Evolutionary conservation across 2,113 vertebrate species (phyloP), one percentile per base, ranked within the genome.

Genomic region (Philantomba maxwellii): DNA sequence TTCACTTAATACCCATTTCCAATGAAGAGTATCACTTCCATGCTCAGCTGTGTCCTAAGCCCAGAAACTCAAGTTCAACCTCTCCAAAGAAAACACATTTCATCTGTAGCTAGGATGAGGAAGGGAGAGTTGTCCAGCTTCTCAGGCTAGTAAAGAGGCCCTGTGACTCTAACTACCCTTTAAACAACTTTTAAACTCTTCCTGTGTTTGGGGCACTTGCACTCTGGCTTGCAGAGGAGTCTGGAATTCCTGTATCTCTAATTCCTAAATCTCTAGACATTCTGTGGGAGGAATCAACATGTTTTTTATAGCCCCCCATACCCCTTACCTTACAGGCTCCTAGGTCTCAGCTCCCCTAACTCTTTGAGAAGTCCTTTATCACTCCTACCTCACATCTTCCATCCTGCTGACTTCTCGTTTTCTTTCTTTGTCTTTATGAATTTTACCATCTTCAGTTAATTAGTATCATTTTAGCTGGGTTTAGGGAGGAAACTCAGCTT

Each of bases 371-470:
- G 45, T 60, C 23, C 10, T 16, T 51, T 53, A 21, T 43, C 30
- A 53, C 26, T 30, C 43, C 78, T 66, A 26, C 2, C 2, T 57
- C 47, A 73, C 19, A 10, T 28, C 55, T 58, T 95, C 83, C 73
- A 49, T 75, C 53, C 66, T 39, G 7, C 8, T 39, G 30, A 82
- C 55, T 86, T 89, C 47, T 89, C 53, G 82, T 39, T 81, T 73
- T 85, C 14, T 87, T 73, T 89, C 28, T 89, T 92, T 94, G 39
- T 91, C 80, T 95, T 88, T 47, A 70, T 47, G 78, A 8, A 16
- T 89, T 94, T 96, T 85, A 49, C 73, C 26, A 14, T 66, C 49
- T 87, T 97, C 25, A 86, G 51, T 95, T 80, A 89, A 64, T 64
- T 84, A 91, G 47, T 64, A 23, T 81, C 77, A 53, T 85, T 88